Conservation (phyloP, 2,888 invertebrate species). For the Pammene fasciana region DNA sequence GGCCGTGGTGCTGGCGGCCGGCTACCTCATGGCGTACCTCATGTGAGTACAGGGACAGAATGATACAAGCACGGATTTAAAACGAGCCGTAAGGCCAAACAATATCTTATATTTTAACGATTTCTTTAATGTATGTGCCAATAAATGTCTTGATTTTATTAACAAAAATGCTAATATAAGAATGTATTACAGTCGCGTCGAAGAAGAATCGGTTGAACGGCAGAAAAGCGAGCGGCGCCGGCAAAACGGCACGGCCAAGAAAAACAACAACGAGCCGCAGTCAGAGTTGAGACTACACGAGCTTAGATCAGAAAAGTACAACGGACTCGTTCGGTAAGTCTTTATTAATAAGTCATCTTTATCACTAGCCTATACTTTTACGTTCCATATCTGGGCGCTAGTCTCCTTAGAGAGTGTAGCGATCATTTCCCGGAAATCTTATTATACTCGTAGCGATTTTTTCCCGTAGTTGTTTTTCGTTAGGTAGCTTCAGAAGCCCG, state of each 20-base stretch:
- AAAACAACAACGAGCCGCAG: constrained; percentile 72
- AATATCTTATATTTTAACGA: constrained; percentile 51
- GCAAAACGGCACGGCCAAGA: constrained; percentile 79
- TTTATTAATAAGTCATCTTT: neutral
- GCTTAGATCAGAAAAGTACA: constrained; percentile 96
- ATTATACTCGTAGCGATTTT: too few relatives aligned
- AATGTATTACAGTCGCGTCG: constrained; percentile 66
- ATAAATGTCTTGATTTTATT: too few relatives aligned
- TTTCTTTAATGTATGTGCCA: too few relatives aligned
- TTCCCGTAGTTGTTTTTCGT: too few relatives aligned
- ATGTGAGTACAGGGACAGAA: too few relatives aligned
- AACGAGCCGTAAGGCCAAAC: too few relatives aligned
- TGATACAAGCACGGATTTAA: too few relatives aligned
- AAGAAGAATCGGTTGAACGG: constrained; percentile 76
- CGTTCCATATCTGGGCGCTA: too few relatives aligned
- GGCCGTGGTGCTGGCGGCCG: constrained; percentile 86
- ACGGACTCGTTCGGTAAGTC: constrained; percentile 90
- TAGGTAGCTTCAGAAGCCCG: too few relatives aligned
- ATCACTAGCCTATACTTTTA: neutral
- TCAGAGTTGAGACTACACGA: constrained; percentile 94
- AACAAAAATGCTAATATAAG: neutral
- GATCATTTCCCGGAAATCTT: too few relatives aligned
- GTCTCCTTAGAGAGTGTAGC: too few relatives aligned
- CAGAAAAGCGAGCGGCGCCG: constrained; percentile 83
- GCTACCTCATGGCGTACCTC: constrained; percentile 89